Evolutionary conservation across 2,113 vertebrate species (phyloP), one percentile per base, ranked within the genome.

Genomic region (Calypte anna): DNA sequence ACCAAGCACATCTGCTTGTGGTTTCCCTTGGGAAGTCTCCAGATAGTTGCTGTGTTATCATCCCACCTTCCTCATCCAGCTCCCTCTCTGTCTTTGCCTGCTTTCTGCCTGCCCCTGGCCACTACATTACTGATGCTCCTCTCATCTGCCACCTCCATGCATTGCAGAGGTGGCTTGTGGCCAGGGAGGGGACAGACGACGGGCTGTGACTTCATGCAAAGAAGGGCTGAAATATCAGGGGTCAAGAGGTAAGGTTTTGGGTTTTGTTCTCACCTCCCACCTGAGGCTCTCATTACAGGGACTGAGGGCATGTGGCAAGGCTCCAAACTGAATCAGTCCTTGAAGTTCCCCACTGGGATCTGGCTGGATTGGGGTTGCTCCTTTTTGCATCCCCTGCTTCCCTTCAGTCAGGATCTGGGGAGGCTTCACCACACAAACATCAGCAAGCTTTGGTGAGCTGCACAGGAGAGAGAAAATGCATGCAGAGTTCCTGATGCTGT

Each of bases 151-250:
- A 75, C 21, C 67, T 84, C 58, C 67, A 54, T 0, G 2, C 6
- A 19, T 6, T 1, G 0, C 2, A 2, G 28, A 17, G 14, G 36
- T 50, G 16, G 27, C 12, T 61, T 1, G 2, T 27, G 61, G 36
- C 27, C 67, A 58, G 54, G 23, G 30, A 73, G 6, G 8, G 12
- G 7, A 16, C 44, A 90, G 68, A 80, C 20, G 4, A 59, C 18
- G 2, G 59, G 14, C 17, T 69, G 30, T 82, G 83, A 46, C 15
- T 81, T 28, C 25, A 38, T 38, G 30, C 14, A 48, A 33, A 67
- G 24, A 7, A 82, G 10, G 40, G 23, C 8, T 62, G 19, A 90
- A 76, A 69, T 75, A 54, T 20, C 24, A 14, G 24, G 23, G 12
- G 20, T 61, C 17, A 46, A 10, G 54, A 85, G 15, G 24, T 54